phyloP scores from a whole-genome alignment of 2,113 vertebrate species.

The Sphaerodactylus townsendi region DNA sequence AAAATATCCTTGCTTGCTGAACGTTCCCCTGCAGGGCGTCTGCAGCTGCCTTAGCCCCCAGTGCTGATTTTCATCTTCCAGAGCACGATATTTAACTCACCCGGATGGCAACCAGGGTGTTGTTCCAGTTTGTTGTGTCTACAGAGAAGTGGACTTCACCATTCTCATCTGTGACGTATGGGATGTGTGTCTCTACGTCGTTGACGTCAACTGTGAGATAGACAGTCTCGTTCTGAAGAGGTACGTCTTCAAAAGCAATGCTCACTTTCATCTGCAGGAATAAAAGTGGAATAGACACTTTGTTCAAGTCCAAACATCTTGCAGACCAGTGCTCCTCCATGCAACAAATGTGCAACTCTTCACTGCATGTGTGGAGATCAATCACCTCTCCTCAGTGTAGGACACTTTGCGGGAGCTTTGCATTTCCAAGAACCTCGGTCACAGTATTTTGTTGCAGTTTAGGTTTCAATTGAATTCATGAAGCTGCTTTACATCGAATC shows the following conservation, averaged over 20 bases:
- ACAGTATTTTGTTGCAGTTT: neutral
- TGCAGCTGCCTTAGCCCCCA: too few species aligned
- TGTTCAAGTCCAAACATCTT: neutral
- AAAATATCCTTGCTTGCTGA: too few species aligned
- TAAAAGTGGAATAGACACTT: neutral
- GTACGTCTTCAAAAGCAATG: fast-evolving
- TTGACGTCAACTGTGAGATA: constrained; percentile 46
- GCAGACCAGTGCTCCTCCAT: neutral
- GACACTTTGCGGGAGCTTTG: neutral
- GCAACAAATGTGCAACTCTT: neutral
- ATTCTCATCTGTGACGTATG: constrained; percentile 48
- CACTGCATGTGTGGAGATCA: neutral
- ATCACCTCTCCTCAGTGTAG: neutral
- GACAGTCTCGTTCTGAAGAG: constrained; percentile 42
- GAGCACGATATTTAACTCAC: constrained; percentile 38
- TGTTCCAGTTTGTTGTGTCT: constrained; percentile 58
- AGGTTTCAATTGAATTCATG: neutral
- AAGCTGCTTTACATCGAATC: too few species aligned
- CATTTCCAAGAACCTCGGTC: neutral
- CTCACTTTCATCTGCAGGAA: constrained; percentile 40
- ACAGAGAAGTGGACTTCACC: constrained; percentile 55
- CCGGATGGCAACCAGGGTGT: constrained; percentile 32
- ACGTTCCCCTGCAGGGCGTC: too few species aligned
- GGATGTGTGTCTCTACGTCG: constrained; percentile 33
- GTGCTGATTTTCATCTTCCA: neutral